Conservation (phyloP, 2,888 invertebrate species). For the Acleris emargana region DNA sequence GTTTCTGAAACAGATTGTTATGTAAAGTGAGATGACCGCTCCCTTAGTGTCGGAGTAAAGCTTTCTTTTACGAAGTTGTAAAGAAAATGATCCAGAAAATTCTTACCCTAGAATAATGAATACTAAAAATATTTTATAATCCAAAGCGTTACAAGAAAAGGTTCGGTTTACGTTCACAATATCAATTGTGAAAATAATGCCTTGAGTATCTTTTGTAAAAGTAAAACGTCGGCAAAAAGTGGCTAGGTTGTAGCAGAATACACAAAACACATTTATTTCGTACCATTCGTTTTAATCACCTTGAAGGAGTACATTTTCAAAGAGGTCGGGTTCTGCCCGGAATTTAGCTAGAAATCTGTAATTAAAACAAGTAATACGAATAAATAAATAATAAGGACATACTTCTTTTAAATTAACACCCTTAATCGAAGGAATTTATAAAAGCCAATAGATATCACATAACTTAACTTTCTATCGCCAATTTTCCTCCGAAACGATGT, state of each 20-base stretch:
- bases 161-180: too few relatives aligned
- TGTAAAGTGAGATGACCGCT: constrained; percentile 23
- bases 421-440: neutral
- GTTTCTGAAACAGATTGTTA: constrained; percentile 22
- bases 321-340: too few relatives aligned
- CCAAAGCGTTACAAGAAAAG: neutral
- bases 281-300: too few relatives aligned
- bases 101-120: constrained; percentile 12
- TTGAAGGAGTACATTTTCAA: too few relatives aligned
- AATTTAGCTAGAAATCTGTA: too few relatives aligned
- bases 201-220: too few relatives aligned
- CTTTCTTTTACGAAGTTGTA: constrained; percentile 31
- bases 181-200: too few relatives aligned
- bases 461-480: constrained; percentile 29
- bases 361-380: too few relatives aligned
- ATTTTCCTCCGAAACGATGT: constrained; percentile 39
- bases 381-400: too few relatives aligned
- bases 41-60: constrained; percentile 5
- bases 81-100: constrained; percentile 37
- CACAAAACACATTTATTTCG: too few relatives aligned
- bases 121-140: constrained; percentile 8
- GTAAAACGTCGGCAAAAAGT: too few relatives aligned
- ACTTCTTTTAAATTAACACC: neutral
- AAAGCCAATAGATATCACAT: neutral
- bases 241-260: too few relatives aligned